These are phyloP conservation scores for Tribolium madens DNA, from an alignment of 1,140 invertebrate species.

Conservation along the genomic window DNA sequence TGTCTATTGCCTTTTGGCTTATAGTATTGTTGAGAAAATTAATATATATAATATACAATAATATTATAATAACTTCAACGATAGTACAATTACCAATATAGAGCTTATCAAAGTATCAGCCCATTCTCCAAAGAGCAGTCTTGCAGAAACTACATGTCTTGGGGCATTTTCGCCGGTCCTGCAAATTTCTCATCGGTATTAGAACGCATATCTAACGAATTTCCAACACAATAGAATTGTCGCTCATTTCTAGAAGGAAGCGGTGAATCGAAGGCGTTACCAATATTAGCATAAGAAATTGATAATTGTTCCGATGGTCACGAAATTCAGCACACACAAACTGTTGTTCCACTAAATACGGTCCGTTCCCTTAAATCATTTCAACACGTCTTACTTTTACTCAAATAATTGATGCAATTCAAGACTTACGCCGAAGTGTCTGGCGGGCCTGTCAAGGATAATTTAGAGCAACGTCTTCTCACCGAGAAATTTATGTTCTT, in stretches of 20 bases:
- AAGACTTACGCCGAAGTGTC: conserved; percentile 10
- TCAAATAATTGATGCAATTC: conserved; percentile 13
- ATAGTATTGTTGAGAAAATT: too few relatives aligned
- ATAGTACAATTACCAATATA: background rate
- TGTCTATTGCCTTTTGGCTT: too few relatives aligned
- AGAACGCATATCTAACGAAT: conserved; percentile 3
- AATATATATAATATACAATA: too few relatives aligned
- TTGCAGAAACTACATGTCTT: background rate
- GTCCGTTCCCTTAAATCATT: conserved; percentile 34
- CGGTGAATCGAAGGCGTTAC: conserved; percentile 10
- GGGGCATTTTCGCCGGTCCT: background rate
- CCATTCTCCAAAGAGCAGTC: background rate
- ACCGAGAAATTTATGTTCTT: background rate
- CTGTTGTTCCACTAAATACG: conserved; percentile 20
- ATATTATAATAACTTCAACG: background rate
- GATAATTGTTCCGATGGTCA: conserved; percentile 30
- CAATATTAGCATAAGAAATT: conserved; percentile 38
- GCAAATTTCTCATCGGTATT: conserved; percentile 5
- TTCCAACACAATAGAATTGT: conserved; percentile 34
- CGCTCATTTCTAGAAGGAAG: conserved; percentile 1
- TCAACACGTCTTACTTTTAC: conserved; percentile 31
- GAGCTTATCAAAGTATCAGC: background rate
- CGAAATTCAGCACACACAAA: conserved; percentile 21
- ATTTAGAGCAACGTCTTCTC: conserved; percentile 7
- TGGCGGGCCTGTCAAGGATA: conserved; percentile 21